phyloP scores from a whole-genome alignment of 1,140 invertebrate genomes.

The Ephestia elutella region DNA sequence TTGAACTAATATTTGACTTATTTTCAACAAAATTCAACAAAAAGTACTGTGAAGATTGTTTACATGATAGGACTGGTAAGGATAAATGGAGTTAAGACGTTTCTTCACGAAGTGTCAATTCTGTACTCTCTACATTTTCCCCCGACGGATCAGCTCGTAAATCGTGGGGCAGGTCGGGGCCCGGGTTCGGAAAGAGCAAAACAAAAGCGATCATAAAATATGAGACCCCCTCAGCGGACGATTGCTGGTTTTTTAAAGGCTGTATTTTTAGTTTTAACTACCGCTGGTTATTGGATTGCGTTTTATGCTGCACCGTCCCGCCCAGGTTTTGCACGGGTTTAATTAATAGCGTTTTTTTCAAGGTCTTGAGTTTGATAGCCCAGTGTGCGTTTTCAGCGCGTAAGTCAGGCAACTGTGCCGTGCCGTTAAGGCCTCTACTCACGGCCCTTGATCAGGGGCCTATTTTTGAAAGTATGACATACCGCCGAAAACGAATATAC shows the following conservation, averaged over 20 bases:
- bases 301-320: neutral
- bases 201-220: neutral
- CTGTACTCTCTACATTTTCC: neutral
- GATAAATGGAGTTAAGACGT: too few relatives aligned
- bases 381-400: too few relatives aligned
- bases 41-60: too few relatives aligned
- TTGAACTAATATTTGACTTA: too few relatives aligned
- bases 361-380: too few relatives aligned
- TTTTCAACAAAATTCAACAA: too few relatives aligned
- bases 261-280: slow-evolving; percentile 2
- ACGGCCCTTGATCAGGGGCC: too few relatives aligned
- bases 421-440: too few relatives aligned
- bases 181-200: neutral
- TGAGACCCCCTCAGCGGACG: neutral
- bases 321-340: neutral
- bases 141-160: neutral
- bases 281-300: neutral
- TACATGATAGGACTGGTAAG: too few relatives aligned
- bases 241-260: neutral
- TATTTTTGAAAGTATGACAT: too few relatives aligned
- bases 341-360: neutral
- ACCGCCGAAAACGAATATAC: too few relatives aligned
- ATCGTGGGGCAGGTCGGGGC: slow-evolving; percentile 2
- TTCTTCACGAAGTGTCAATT: neutral
- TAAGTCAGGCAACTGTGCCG: too few relatives aligned